A percentile compares a stretch with the other conserved stretches of the same genome.
Conservation (phyloP, 2,797 vertebrate species). For the Limnodromus scolopaceus region DNA sequence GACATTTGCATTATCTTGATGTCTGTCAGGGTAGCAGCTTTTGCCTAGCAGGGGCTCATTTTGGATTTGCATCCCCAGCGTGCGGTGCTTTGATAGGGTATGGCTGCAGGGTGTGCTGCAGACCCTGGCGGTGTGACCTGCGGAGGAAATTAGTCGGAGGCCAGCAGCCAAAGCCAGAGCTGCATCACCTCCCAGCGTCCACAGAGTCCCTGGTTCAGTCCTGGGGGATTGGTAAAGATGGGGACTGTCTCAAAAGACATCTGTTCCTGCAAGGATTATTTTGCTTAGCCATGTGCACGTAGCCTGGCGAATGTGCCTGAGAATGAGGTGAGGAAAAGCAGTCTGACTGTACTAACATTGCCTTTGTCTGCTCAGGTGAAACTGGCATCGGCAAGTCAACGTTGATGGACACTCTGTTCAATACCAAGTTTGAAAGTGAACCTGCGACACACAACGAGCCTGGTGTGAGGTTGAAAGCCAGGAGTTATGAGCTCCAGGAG, state of each 20-base stretch:
- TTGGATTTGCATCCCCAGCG: rapidly evolving
- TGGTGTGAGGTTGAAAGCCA: slow-evolving; percentile 83
- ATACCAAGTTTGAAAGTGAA: slow-evolving; percentile 85
- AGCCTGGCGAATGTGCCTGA: rapidly evolving
- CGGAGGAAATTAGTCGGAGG: rapidly evolving
- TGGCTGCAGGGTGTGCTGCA: background rate
- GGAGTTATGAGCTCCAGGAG: slow-evolving; percentile 86
- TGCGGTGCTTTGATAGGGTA: rapidly evolving
- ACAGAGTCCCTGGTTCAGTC: background rate
- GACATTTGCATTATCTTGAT: background rate
- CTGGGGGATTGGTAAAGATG: background rate
- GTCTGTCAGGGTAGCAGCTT: background rate
- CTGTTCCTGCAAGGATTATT: background rate
- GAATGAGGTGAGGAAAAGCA: background rate
- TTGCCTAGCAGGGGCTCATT: background rate
- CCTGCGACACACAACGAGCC: slow-evolving; percentile 84
- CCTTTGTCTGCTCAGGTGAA: slow-evolving; percentile 72
- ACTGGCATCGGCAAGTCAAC: slow-evolving; percentile 86
- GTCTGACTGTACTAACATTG: rapidly evolving
- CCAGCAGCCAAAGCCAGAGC: background rate
- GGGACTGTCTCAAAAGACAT: background rate
- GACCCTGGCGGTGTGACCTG: background rate
- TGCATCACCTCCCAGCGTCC: background rate
- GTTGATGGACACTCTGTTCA: slow-evolving; percentile 86
- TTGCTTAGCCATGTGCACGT: rapidly evolving